Conservation (phyloP, 1,140 invertebrate species). For the Hyposmocoma kahamanoa region DNA sequence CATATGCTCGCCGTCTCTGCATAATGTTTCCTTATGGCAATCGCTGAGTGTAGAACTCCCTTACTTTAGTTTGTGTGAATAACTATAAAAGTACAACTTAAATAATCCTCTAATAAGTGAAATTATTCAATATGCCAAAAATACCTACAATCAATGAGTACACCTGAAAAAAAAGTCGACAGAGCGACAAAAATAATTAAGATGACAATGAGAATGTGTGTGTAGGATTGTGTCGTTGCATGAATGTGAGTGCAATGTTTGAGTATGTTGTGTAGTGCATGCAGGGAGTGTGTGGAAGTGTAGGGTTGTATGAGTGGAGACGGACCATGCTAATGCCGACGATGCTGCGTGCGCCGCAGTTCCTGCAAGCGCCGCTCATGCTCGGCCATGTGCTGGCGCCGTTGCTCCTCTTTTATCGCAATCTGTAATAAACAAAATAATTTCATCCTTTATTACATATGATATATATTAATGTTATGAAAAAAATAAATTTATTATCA, state of each 20-base stretch:
- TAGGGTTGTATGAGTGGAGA: conserved; percentile 24
- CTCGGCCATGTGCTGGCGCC: conserved; percentile 89
- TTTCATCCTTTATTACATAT: background rate
- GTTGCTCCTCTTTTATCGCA: conserved; percentile 88
- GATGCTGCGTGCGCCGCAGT: conserved; percentile 72
- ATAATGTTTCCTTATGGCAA: conserved; percentile 12
- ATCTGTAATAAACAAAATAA: conserved; percentile 78
- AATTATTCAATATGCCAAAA: conserved; percentile 8
- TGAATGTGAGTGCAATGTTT: conserved; percentile 6
- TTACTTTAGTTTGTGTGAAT: conserved; percentile 20
- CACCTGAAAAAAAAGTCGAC: conserved; percentile 14
- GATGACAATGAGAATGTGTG: conserved; percentile 12
- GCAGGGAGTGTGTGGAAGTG: conserved; percentile 14
- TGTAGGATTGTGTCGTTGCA: conserved; percentile 9
- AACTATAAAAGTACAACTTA: conserved; percentile 36
- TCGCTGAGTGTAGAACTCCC: conserved; percentile 1
- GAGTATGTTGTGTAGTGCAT: conserved; percentile 1
- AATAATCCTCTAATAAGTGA: conserved; percentile 28
- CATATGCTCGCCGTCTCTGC: conserved; percentile 28
- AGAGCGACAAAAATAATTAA: conserved; percentile 36
- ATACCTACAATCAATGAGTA: conserved; percentile 1
- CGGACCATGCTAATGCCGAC: conserved; percentile 70
- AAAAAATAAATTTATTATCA: background rate
- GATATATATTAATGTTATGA: background rate
- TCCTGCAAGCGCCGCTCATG: conserved; percentile 85